Evolutionary conservation across 2,888 invertebrate genomes (phyloP).

Genomic region (Lissonota sp.): DNA sequence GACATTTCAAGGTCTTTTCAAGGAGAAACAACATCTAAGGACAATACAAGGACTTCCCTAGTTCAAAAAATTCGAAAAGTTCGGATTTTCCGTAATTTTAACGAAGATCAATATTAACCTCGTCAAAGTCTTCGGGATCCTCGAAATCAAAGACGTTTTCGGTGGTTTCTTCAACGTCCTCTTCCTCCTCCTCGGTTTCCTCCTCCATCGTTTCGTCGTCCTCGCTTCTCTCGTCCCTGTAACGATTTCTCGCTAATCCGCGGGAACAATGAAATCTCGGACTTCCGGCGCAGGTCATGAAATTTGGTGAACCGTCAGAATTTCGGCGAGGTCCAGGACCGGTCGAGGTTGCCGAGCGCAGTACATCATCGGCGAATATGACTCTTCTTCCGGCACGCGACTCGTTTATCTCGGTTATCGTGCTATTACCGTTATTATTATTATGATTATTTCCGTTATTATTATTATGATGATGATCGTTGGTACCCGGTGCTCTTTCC

Average conservation of each 20-base stretch:
- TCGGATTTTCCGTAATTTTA: neutral
- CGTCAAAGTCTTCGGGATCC: slow-evolving; percentile 80
- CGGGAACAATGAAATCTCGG: slow-evolving; percentile 77
- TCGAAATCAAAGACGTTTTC: slow-evolving; percentile 79
- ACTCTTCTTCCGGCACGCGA: slow-evolving; percentile 71
- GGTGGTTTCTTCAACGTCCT: slow-evolving; percentile 68
- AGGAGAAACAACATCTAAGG: no score
- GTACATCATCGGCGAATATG: slow-evolving; percentile 71
- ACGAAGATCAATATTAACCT: slow-evolving; percentile 57
- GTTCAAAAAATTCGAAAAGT: neutral
- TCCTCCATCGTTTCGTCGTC: slow-evolving; percentile 78
- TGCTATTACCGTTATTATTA: neutral
- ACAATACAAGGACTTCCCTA: no score
- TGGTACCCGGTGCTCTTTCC: slow-evolving; percentile 78
- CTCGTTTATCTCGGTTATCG: slow-evolving; percentile 64
- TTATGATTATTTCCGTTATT: slow-evolving; percentile 16
- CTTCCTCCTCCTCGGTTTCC: slow-evolving; percentile 74
- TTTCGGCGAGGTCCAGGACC: slow-evolving; percentile 75
- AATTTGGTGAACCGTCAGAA: slow-evolving; percentile 81
- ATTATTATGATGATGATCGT: slow-evolving; percentile 73
- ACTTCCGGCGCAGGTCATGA: slow-evolving; percentile 80
- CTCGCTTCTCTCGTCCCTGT: slow-evolving; percentile 73
- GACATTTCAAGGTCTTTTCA: no score
- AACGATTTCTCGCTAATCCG: slow-evolving; percentile 71
- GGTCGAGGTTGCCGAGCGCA: slow-evolving; percentile 57